Base-by-base conservation (phyloP, 2,113 vertebrate genomes). In the Chionodraco myersi region DNA sequence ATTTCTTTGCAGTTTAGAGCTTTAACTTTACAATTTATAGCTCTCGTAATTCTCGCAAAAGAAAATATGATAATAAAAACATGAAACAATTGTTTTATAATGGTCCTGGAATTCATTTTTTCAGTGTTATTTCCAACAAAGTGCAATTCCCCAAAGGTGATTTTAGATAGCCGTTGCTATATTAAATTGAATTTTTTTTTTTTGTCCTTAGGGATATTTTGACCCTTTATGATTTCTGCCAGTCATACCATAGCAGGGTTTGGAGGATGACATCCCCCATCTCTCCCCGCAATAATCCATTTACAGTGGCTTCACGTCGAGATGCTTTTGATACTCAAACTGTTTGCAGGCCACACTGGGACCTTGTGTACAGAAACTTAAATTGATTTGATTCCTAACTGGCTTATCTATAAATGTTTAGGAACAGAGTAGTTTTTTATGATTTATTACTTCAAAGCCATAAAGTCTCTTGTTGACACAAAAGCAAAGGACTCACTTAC, bases 391-490 rank as follows among this genome's bases (percentile, higher is more conserved):
- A 95, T 96, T 95, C 87, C 87, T 91, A 93, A 88, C 87, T 93
- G 87, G 45, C 94, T 96, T 96, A 96, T 96, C 96, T 96, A 88
- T 91, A 94, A 95, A 94, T 91, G 92, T 96, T 95, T 91, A 94
- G 92, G 93, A 95, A 95, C 58, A 87, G 94, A 93, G 88, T 94
- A 77, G 87, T 94, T 95, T 85, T 82, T 96, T 95, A 96, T 96
- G 95, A 97, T 96, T 96, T 97, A 96, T 96, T 95, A 91, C 96
- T 95, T 92, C 82, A 92, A 95, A 95, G 85, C 88, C 86, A 92
- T 90, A 91, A 95, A 90, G 69, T 94, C 91, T 95, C 90, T 81
- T 92, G 92, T 93, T 94, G 94, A 94, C 90, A 94, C 83, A 88
- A 93, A 95, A 92, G 68, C 73, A 81, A 92, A 82, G 81, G 86